Evolutionary conservation across 2,888 invertebrate species (phyloP), one percentile per base, ranked within the genome.

Genomic region (Plebejus argus): DNA sequence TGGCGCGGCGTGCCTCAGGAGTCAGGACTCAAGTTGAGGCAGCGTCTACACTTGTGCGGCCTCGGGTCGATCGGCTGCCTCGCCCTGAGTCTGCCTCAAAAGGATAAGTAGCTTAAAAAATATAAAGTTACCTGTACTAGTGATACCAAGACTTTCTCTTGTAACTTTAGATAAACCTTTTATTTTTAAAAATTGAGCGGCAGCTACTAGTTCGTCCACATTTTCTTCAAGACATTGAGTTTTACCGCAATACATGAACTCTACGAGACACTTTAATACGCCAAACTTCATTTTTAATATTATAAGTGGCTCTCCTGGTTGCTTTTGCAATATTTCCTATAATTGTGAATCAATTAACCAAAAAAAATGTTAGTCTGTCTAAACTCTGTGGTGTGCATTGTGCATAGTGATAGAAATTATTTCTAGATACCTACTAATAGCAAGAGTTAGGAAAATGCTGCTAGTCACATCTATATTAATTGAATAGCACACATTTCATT

Each of bases 181-280:
- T 80, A 97, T 96, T 89, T 96, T 96, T 80, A 97, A 95, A 84
- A 96, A 95, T 86, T 95, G 96, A 35, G 96, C 96, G 8, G 96
- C 96, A 77, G 96, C 95, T 74, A 96, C 94, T 76, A 97, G 87
- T 82, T 96, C 95, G 82, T 96, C 96, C 81, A 96, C 91, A 86
- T 96, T 95, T 82, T 96, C 95, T 87, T 96, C 96, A 76, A 95
- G 90, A 81, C 97, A 95, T 82, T 95, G 95, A 1, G 96, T 96
- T 91, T 96, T 96, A 1, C 97, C 97, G 84, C 96, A 96, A 85
- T 97, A 97, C 95, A 97, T 97, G 83, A 96, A 97, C 87, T 97
- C 97, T 53, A 97, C 95, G 79, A 97, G 92, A 75, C 96, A 96
- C 88, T 96, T 96, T 79, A 97, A 89, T 49, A 96, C 96, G 83